Conservation (phyloP, 2,888 invertebrate genomes). For the Gari tellinella region DNA sequence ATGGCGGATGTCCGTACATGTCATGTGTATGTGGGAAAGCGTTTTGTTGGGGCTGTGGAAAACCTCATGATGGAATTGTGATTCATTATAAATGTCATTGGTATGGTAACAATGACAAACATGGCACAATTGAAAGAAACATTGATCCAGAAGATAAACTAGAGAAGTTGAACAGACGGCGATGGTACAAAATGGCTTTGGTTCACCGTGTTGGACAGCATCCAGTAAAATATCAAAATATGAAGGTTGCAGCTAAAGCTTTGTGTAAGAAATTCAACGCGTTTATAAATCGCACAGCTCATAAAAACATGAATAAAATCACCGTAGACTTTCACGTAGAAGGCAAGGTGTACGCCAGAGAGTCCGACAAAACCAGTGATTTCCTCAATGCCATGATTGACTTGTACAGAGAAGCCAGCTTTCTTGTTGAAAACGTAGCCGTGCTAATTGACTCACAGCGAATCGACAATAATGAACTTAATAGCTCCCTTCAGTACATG, state of each 20-base stretch:
- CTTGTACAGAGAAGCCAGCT: slow-evolving; percentile 58
- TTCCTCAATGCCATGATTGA: slow-evolving; percentile 51
- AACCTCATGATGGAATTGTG: slow-evolving; percentile 11
- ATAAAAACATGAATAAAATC: slow-evolving; percentile 12
- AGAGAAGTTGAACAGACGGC: neutral
- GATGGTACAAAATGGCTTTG: slow-evolving; percentile 53
- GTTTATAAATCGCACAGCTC: slow-evolving; percentile 17
- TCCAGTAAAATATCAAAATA: slow-evolving; percentile 11
- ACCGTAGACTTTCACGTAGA: slow-evolving; percentile 22
- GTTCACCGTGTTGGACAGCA: slow-evolving; percentile 41
- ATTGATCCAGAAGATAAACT: slow-evolving; percentile 4
- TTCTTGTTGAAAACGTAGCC: slow-evolving; percentile 60
- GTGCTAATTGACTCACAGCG: slow-evolving; percentile 35
- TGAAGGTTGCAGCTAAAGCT: slow-evolving; percentile 25
- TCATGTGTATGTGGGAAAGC: slow-evolving; percentile 56
- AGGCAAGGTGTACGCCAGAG: slow-evolving; percentile 9
- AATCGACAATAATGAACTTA: neutral
- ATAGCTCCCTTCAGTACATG: neutral
- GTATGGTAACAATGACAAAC: slow-evolving; percentile 6
- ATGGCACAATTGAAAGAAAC: slow-evolving; percentile 6
- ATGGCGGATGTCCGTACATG: slow-evolving; percentile 68
- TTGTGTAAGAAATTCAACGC: slow-evolving; percentile 22
- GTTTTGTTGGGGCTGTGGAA: slow-evolving; percentile 72
- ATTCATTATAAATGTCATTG: slow-evolving; percentile 3
- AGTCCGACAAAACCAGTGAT: slow-evolving; percentile 25